phyloP scores from a whole-genome alignment of 2,888 invertebrate species.

The Lathronympha strigana region DNA sequence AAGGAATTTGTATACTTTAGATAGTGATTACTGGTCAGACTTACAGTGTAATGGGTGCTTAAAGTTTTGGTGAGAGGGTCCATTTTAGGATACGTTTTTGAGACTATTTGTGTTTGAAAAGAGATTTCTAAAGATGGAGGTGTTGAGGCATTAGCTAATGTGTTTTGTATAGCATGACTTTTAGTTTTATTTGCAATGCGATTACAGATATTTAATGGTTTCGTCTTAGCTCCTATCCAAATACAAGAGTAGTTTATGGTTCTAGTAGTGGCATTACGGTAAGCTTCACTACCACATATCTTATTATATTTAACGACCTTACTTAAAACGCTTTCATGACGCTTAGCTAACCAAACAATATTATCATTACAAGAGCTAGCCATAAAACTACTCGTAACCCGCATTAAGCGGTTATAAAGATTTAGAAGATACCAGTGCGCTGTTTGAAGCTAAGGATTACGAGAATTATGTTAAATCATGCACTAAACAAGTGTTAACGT shows the following conservation, averaged over 20 bases:
- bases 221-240: not conserved
- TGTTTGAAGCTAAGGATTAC: conserved; percentile 27
- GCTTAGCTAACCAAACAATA: conserved; percentile 25
- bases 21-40: conserved; percentile 41
- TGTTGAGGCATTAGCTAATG: conserved; percentile 24
- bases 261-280: too few relatives aligned
- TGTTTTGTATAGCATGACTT: conserved; percentile 11
- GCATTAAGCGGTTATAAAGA: conserved; percentile 34
- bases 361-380: conserved; percentile 25
- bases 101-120: conserved; percentile 32
- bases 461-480: conserved; percentile 33
- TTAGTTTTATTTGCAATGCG: conserved; percentile 16
- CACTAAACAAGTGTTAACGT: conserved; percentile 40
- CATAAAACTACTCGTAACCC: conserved; percentile 34
- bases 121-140: conserved; percentile 3
- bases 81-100: conserved; percentile 44
- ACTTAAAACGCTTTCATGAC: conserved; percentile 21
- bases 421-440: conserved; percentile 27
- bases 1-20: conserved; percentile 52
- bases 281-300: conserved; percentile 7
- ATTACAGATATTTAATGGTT: not conserved
- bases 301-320: conserved; percentile 16
- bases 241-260: not conserved
- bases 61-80: conserved; percentile 44
- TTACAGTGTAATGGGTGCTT: conserved; percentile 45